These are phyloP conservation scores for Graptemys geographica DNA, from an alignment of 2,797 vertebrate genomes.

Conservation along the genomic window DNA sequence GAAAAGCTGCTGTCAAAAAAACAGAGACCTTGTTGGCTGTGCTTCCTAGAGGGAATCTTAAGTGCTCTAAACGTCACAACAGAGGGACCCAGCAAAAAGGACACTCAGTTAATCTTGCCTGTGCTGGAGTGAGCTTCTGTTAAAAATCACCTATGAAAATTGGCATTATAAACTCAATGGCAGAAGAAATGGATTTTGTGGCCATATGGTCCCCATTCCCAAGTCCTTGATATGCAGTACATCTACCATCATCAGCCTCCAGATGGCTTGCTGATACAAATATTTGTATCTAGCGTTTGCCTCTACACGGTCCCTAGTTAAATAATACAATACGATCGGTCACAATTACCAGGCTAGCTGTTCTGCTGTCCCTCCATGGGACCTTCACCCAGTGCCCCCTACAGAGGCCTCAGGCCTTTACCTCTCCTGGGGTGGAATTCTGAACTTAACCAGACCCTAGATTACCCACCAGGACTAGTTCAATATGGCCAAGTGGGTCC, in stretches of 20 bases:
- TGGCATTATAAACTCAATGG: neutral
- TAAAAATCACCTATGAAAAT: neutral
- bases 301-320: neutral
- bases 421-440: too few relatives aligned
- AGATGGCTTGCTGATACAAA: neutral
- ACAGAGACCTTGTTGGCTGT: neutral
- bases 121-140: fast-evolving
- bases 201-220: neutral
- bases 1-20: neutral
- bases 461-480: too few relatives aligned
- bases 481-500: too few relatives aligned
- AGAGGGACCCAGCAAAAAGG: neutral
- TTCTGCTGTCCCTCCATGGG: neutral
- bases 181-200: neutral
- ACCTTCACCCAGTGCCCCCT: neutral
- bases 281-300: neutral
- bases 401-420: too few relatives aligned
- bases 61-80: neutral
- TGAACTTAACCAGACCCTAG: too few relatives aligned
- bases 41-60: neutral
- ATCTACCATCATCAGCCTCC: neutral
- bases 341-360: neutral
- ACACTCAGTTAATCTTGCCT: neutral
- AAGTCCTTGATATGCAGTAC: neutral
- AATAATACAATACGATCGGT: neutral